These are phyloP conservation scores for Dasypus novemcinctus DNA, from an alignment of 2,113 vertebrate genomes.

Conservation along the genomic window DNA sequence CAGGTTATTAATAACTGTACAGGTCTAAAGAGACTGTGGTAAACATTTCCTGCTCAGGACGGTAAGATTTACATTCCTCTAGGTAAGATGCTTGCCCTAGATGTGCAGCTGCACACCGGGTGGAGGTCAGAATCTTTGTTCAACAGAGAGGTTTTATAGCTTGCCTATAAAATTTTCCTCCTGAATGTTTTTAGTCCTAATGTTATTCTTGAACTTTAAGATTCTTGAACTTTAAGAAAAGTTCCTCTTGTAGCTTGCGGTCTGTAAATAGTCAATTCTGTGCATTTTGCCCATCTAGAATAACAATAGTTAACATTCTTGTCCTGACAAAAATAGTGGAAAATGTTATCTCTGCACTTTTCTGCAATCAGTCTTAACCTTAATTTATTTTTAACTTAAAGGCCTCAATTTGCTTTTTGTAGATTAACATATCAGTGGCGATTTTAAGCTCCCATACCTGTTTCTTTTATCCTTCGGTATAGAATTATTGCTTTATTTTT, in stretches of 20 bases:
- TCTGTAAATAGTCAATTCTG: background rate
- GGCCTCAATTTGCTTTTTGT: background rate
- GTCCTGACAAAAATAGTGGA: background rate
- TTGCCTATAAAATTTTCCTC: background rate
- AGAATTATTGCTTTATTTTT: background rate
- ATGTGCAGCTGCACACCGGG: background rate
- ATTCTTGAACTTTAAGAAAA: conserved; percentile 18
- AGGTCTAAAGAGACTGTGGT: background rate
- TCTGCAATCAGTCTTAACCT: background rate
- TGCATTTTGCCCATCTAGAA: background rate
- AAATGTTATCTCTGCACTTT: background rate
- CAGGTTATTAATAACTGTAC: background rate
- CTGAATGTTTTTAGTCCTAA: background rate
- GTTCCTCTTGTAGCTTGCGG: background rate
- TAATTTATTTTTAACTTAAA: background rate
- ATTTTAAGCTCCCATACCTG: background rate
- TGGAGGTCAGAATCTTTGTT: background rate
- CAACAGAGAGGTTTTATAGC: background rate
- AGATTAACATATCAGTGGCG: background rate
- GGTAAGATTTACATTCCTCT: background rate
- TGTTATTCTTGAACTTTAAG: conserved; percentile 11
- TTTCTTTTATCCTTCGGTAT: background rate
- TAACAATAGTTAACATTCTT: background rate
- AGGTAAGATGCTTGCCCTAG: background rate
- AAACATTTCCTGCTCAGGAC: background rate